Percentiles rank a stretch among this genome's conserved stretches.
Evolutionary conservation across 2,888 invertebrate genomes (phyloP).

Genomic region (Tigriopus californicus): DNA sequence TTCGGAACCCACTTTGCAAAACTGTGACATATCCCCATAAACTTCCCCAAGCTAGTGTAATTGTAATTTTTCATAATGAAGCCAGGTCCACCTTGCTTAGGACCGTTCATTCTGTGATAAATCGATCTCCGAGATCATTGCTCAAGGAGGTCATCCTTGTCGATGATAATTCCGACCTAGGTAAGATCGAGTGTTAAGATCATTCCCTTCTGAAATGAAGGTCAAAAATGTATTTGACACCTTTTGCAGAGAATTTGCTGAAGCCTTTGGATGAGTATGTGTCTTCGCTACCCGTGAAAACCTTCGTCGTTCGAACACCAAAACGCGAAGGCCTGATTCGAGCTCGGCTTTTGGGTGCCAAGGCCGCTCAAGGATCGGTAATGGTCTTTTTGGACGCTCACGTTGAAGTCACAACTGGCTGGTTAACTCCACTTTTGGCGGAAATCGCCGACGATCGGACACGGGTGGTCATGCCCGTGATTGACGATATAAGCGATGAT

Average conservation of each 20-base stretch:
- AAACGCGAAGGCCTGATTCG: conserved; percentile 56
- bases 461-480: conserved; percentile 58
- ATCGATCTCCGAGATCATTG: conserved; percentile 56
- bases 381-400: conserved; percentile 83
- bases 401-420: conserved; percentile 69
- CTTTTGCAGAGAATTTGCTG: conserved; percentile 25
- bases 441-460: conserved; percentile 41
- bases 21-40: not conserved
- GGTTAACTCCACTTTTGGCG: conserved; percentile 52
- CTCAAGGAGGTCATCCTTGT: conserved; percentile 68
- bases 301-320: conserved; percentile 42
- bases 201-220: no score
- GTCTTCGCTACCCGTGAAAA: conserved; percentile 38
- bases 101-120: conserved; percentile 81
- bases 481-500: conserved; percentile 85
- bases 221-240: no score
- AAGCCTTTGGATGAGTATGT: conserved; percentile 44
- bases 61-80: conserved; percentile 97
- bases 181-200: no score
- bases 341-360: conserved; percentile 59
- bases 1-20: conserved; percentile 36
- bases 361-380: conserved; percentile 44
- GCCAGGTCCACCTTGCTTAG: conserved; percentile 92
- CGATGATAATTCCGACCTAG: conserved; percentile 25
- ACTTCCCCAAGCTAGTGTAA: conserved; percentile 49